These are phyloP conservation scores for Leucophenga montana DNA, from an alignment of 2,888 invertebrate genomes.

Conservation along the genomic window DNA sequence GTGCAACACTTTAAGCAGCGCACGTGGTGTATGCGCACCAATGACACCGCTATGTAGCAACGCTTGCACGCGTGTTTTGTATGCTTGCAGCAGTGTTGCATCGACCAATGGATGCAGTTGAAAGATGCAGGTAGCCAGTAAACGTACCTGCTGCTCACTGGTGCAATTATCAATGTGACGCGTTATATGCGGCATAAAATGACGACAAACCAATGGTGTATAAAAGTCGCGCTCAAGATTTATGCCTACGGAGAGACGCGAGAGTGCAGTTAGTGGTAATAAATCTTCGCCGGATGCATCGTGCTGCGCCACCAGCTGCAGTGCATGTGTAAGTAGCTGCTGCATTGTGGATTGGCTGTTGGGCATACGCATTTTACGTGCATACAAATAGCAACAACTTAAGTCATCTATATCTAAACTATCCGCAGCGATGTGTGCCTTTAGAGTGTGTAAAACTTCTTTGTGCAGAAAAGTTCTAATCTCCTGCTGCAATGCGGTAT, in stretches of 20 bases:
- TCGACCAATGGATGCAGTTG: constrained; percentile 72
- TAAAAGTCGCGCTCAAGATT: constrained; percentile 71
- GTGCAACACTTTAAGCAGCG: constrained; percentile 66
- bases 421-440: constrained; percentile 51
- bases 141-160: constrained; percentile 71
- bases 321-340: constrained; percentile 61
- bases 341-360: constrained; percentile 66
- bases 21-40: constrained; percentile 53
- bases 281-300: constrained; percentile 43
- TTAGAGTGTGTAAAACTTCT: constrained; percentile 54
- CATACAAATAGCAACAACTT: constrained; percentile 73
- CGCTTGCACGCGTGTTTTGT: constrained; percentile 67
- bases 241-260: constrained; percentile 73
- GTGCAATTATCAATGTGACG: constrained; percentile 65
- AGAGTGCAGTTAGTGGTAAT: constrained; percentile 69
- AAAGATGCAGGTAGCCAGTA: constrained; percentile 74
- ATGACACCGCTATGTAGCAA: constrained; percentile 66
- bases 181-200: constrained; percentile 71
- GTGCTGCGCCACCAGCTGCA: constrained; percentile 55
- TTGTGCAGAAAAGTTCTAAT: constrained; percentile 37
- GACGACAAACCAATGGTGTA: constrained; percentile 69
- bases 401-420: constrained; percentile 70
- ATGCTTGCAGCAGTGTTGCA: constrained; percentile 67
- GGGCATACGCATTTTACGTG: constrained; percentile 73
- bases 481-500: not conserved